Base-by-base conservation (phyloP, 2,113 vertebrate species). In the Mustelus asterias region DNA sequence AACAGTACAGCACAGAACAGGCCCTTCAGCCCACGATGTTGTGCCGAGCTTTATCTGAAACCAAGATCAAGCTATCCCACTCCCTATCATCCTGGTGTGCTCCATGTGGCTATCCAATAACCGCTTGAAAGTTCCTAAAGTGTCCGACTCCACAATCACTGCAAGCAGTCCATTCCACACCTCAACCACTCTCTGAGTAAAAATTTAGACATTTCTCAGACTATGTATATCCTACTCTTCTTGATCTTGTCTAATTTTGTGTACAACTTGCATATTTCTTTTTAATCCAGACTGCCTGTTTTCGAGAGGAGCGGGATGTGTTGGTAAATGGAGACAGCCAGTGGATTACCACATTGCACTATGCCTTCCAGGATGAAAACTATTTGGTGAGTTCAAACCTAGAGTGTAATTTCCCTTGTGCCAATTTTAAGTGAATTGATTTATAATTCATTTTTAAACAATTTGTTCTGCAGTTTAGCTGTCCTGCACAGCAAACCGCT, bases 291-390 rank as follows among this genome's bases (percentile, higher is more conserved):
- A 99, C 99, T 97, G 99, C 99, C 0, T 99, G 99, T 97, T 99
- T 99, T 97, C 98, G 99, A 97, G 99, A 99, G 97, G 99, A 99
- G 97, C 97, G 99, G 95, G 99, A 99, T 1, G 99, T 99, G 44
- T 97, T 99, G 97, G 99, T 99, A 78, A 99, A 99, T 44, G 99
- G 99, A 96, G 98, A 99, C 97, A 98, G 98, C 97, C 99, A 99
- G 96, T 99, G 99, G 99, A 99, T 99, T 98, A 99, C 99, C 97
- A 98, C 99, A 37, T 97, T 99, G 97, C 99, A 99, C 98, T 99
- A 99, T n/a, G 99, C 99, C 96, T 99, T 99, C 97, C 99, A 99
- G 97, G 99, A 99, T 96, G 99, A 99, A 97, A 99, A 99, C 97
- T 99, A 99, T 96, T 97, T 99, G 98, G 99, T 99, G 97, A 98